phyloP scores from a whole-genome alignment of 2,888 invertebrate species.

The Spodoptera exigua region DNA sequence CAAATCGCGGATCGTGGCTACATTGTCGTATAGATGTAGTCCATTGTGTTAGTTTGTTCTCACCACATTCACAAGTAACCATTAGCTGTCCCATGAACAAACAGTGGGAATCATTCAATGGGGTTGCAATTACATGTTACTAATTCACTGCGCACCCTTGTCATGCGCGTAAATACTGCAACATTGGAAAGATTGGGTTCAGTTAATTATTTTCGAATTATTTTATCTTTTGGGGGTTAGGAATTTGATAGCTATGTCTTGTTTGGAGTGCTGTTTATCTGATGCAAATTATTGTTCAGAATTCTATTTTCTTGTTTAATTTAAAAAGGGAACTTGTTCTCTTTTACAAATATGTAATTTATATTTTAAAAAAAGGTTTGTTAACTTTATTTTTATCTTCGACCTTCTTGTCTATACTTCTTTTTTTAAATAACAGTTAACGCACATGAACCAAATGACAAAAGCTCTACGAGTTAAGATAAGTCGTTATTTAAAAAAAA shows the following conservation, averaged over 20 bases:
- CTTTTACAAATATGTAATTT: no score
- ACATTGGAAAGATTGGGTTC: conserved; percentile 17
- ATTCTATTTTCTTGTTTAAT: no score
- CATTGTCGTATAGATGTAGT: conserved; percentile 56
- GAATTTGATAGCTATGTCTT: neutral
- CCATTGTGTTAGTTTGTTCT: conserved; percentile 62
- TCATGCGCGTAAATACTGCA: conserved; percentile 17
- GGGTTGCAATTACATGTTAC: conserved; percentile 60
- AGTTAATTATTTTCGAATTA: conserved; percentile 36
- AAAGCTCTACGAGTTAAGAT: no score
- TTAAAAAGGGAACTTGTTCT: no score
- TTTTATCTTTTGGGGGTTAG: neutral
- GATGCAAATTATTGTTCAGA: no score
- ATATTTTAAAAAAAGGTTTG: no score
- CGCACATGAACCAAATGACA: no score
- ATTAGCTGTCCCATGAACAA: conserved; percentile 54
- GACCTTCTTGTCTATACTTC: no score
- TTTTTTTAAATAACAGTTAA: no score
- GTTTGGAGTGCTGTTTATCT: neutral
- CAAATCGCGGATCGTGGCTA: conserved; percentile 63
- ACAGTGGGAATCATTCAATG: conserved; percentile 52
- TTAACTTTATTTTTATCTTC: no score
- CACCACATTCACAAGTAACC: conserved; percentile 62
- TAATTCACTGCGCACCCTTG: conserved; percentile 59
- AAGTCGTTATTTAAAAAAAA: no score